Conservation (phyloP, 1,140 invertebrate species). For the Drosophila tristis region DNA sequence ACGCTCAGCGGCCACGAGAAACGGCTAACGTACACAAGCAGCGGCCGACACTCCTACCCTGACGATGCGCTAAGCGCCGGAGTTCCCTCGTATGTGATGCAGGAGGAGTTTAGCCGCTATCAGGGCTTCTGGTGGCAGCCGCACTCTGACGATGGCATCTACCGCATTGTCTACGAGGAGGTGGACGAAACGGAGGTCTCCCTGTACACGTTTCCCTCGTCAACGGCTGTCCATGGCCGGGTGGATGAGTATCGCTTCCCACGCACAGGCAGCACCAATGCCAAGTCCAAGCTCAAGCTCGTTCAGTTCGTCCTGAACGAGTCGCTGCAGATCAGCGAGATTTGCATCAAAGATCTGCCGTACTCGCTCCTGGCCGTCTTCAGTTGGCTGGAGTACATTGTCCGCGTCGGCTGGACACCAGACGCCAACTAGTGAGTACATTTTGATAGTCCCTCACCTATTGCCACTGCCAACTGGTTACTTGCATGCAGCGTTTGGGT, state of each 20-base stretch:
- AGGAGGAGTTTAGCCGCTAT: constrained; percentile 98
- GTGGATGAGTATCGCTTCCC: constrained; percentile 96
- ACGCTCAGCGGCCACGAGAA: constrained; percentile 89
- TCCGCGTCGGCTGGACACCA: constrained; percentile 96
- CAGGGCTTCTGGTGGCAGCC: constrained; percentile 99
- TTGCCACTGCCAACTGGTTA: not conserved
- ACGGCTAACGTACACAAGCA: constrained; percentile 93
- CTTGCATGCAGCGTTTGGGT: constrained; percentile 91
- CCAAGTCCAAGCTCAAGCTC: constrained; percentile 94
- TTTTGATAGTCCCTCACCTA: not conserved
- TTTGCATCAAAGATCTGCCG: constrained; percentile 89
- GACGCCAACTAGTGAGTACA: constrained; percentile 92
- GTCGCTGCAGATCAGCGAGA: constrained; percentile 87
- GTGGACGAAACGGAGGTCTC: constrained; percentile 98
- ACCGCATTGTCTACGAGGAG: constrained; percentile 97
- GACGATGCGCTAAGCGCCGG: constrained; percentile 96
- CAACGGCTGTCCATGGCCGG: constrained; percentile 90
- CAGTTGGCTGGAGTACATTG: constrained; percentile 97
- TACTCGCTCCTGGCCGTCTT: constrained; percentile 91
- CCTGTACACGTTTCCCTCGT: constrained; percentile 93
- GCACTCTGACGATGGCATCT: constrained; percentile 88
- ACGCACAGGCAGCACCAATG: constrained; percentile 94
- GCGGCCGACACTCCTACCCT: constrained; percentile 88
- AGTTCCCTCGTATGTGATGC: constrained; percentile 98
- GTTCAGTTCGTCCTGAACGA: constrained; percentile 92